Conservation (phyloP, 2,888 invertebrate genomes). For the Drosophila kuntzei region DNA sequence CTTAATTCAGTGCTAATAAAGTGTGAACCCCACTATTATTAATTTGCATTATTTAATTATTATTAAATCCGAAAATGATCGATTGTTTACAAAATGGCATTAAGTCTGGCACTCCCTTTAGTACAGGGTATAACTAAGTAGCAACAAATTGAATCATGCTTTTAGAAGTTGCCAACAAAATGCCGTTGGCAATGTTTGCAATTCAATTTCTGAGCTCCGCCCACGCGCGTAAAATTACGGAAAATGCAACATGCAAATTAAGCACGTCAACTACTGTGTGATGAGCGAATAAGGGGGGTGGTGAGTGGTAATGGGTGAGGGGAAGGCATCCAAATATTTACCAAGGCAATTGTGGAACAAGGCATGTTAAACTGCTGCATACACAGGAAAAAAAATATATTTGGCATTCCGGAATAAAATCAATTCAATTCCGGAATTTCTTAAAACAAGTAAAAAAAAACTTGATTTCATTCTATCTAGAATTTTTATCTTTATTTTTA, state of each 20-base stretch:
- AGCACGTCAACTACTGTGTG: background rate
- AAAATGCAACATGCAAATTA: slow-evolving; percentile 53
- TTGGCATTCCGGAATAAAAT: too few species aligned
- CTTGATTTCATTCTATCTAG: too few species aligned
- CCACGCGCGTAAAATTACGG: slow-evolving; percentile 38
- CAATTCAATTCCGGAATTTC: too few species aligned
- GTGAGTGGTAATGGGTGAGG: background rate
- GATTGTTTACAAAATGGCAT: too few species aligned
- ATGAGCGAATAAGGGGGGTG: background rate
- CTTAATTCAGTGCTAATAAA: too few species aligned
- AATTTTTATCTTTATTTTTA: too few species aligned
- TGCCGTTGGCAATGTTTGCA: slow-evolving; percentile 20
- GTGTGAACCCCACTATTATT: too few species aligned
- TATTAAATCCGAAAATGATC: too few species aligned
- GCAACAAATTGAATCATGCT: slow-evolving; percentile 7
- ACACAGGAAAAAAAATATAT: too few species aligned
- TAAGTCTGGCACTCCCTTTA: background rate
- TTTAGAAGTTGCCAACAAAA: slow-evolving; percentile 13
- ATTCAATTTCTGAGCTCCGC: slow-evolving; percentile 29
- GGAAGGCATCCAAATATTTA: slow-evolving; percentile 39
- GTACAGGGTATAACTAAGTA: background rate
- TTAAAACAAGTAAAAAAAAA: too few species aligned
- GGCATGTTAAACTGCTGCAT: slow-evolving; percentile 34
- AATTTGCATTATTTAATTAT: too few species aligned
- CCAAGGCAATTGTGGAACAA: slow-evolving; percentile 37